Percentiles rank a stretch among this genome's conserved stretches.
phyloP scores from a whole-genome alignment of 2,888 invertebrate species.

The Troilus luridus region DNA sequence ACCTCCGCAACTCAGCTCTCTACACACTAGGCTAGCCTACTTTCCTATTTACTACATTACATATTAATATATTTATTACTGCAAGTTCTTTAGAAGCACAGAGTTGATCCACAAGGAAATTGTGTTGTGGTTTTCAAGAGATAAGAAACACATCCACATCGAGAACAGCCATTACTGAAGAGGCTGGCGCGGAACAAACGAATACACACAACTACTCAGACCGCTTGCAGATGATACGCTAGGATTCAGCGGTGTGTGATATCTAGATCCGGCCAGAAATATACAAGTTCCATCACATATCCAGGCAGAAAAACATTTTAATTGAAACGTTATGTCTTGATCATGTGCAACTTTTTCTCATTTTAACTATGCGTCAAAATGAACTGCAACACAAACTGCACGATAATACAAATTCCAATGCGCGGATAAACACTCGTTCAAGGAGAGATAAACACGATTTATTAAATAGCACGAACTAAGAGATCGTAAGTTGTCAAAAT shows the following conservation, averaged over 20 bases:
- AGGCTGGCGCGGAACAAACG: slow-evolving; percentile 31
- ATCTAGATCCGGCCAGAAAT: not conserved
- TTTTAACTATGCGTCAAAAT: no score
- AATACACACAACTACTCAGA: slow-evolving; percentile 25
- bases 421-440: no score
- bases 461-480: no score
- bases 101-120: not conserved
- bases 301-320: not conserved
- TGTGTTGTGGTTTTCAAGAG: not conserved
- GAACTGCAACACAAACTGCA: no score
- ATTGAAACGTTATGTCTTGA: not conserved
- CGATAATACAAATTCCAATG: no score
- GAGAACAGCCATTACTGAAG: not conserved
- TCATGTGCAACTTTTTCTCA: not conserved
- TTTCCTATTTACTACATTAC: not conserved
- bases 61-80: not conserved
- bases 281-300: not conserved
- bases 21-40: no score
- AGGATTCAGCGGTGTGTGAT: not conserved
- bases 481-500: no score
- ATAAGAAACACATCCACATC: not conserved
- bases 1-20: no score
- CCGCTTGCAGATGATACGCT: slow-evolving; percentile 20
- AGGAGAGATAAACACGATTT: no score
- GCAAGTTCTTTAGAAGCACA: not conserved